phyloP scores from a whole-genome alignment of 1,140 invertebrate species.

The Drosophila persimilis region DNA sequence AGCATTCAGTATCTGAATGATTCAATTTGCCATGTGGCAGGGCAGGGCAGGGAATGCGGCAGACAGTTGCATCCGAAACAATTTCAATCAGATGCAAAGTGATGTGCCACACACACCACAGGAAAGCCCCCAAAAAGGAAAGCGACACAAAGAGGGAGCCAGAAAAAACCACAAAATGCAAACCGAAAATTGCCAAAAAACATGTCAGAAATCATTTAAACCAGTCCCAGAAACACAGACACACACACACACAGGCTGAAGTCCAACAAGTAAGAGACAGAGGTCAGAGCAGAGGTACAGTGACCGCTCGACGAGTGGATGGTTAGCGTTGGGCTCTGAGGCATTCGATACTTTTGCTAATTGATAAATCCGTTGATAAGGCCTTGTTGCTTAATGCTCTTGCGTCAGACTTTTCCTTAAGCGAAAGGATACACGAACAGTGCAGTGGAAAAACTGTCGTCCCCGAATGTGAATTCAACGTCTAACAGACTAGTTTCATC shows the following conservation, averaged over 20 bases:
- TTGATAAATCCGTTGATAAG: too few relatives aligned
- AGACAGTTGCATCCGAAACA: constrained; percentile 21
- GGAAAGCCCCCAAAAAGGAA: constrained; percentile 17
- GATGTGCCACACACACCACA: constrained; percentile 8
- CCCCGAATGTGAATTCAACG: too few relatives aligned
- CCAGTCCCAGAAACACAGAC: not conserved
- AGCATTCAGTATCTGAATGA: too few relatives aligned
- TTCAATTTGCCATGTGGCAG: too few relatives aligned
- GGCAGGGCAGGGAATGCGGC: not conserved
- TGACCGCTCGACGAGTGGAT: too few relatives aligned
- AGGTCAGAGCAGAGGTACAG: not conserved
- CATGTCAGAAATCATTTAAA: constrained; percentile 50
- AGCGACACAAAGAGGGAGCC: constrained; percentile 28
- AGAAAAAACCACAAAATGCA: constrained; percentile 42
- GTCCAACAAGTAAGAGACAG: not conserved
- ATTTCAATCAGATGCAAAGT: constrained; percentile 31
- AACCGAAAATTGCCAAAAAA: constrained; percentile 43
- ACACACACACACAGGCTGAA: constrained; percentile 1
- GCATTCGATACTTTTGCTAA: too few relatives aligned
- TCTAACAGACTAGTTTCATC: too few relatives aligned
- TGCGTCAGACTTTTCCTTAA: too few relatives aligned
- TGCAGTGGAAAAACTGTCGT: too few relatives aligned
- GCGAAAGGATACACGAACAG: too few relatives aligned
- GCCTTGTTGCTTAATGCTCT: too few relatives aligned
- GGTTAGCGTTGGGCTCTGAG: too few relatives aligned